These are phyloP conservation scores for Syncerus caffer DNA, from an alignment of 2,797 vertebrate genomes.

Conservation along the genomic window DNA sequence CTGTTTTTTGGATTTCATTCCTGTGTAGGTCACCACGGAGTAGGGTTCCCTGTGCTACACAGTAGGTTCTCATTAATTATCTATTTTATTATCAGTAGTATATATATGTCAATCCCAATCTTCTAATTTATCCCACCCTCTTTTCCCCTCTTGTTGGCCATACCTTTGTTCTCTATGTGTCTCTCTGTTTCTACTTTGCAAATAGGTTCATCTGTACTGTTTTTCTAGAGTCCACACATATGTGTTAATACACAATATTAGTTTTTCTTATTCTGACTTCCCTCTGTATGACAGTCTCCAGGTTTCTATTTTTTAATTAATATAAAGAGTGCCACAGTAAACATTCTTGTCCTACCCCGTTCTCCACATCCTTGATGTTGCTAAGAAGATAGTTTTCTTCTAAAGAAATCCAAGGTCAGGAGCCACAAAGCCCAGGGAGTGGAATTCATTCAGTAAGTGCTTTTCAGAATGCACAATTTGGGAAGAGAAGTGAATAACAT, in stretches of 20 bases:
- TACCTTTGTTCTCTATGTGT: background rate
- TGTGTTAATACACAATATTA: background rate
- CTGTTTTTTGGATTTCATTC: background rate
- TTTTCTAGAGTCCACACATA: background rate
- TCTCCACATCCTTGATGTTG: background rate
- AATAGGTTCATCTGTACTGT: background rate
- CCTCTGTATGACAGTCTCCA: background rate
- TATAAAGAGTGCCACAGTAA: background rate
- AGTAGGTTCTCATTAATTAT: background rate
- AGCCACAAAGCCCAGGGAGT: background rate
- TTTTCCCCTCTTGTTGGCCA: background rate
- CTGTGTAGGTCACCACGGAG: background rate
- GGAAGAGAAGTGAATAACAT: background rate
- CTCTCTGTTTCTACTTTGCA: background rate
- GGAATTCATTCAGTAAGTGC: background rate
- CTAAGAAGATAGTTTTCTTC: background rate
- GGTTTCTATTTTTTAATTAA: background rate
- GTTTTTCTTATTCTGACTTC: background rate
- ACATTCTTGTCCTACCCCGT: background rate
- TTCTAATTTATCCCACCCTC: background rate
- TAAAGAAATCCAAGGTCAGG: background rate
- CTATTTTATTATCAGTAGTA: background rate
- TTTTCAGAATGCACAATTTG: background rate
- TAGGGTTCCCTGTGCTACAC: background rate
- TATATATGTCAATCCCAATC: background rate